Base-by-base conservation (phyloP, 1,140 invertebrate species). In the Subanguina moxae region DNA sequence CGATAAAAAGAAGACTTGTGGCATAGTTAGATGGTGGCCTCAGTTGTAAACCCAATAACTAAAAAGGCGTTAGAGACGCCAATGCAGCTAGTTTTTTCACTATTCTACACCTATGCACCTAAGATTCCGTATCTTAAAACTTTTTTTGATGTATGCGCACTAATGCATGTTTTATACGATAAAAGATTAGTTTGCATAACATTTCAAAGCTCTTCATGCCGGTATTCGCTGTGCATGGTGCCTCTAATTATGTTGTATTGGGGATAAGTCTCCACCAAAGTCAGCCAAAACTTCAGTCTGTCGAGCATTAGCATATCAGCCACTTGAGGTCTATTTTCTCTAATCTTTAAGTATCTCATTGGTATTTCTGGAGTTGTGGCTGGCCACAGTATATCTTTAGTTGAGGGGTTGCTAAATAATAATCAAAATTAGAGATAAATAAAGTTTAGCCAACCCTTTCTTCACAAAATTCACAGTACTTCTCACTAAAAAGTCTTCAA, bases 251-350 rank as follows among this genome's bases (percentile, higher is more conserved):
- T 21, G 38, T 68, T 68, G 38, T 61, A 68, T 56, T 48, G 38
- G 21, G 21, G 17, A 23, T 68, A 25, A 11, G 58, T 68, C 25
- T 68, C 66, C 3, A 58, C 59, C 7, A 68, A 52, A 43, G 28
- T 30, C 45, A 61, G 66, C 66, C 66, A 68, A 56, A 68, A 68
- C 56, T 65, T 59, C 25, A 68, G 42, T 38, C 46, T 61, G 7
- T 57, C 27, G 15, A 59, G 27, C 21, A 61, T 58, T 23, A 65
- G 19, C 5, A n/a, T 25, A 19, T 61, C 57, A 19, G 43, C 28
- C 19, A 68, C 46, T 32, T 38, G 17, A n/a, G 66, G 61, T 15
- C 43, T 63, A n/a, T 21, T 61, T 25, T 58, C 66, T 15, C 64
- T 63, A 42, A 68, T 56, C 8, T 64, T 32, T 57, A 68, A 64